Conservation (phyloP, 1,140 invertebrate genomes). For the Marisa cornuarietis region DNA sequence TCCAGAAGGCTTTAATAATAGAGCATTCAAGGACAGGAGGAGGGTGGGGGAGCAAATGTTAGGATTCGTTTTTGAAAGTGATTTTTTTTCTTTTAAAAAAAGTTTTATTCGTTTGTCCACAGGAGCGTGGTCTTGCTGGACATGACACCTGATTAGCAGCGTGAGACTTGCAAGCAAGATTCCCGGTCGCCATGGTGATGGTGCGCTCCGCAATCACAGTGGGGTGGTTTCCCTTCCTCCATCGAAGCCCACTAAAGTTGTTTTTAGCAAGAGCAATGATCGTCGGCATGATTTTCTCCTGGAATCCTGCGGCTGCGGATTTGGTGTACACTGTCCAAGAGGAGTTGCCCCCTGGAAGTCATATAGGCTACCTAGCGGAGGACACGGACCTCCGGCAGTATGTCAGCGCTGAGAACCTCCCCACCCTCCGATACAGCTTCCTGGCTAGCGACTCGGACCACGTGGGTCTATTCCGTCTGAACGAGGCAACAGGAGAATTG, state of each 20-base stretch:
- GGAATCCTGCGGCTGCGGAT: constrained; percentile 12
- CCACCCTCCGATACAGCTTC: constrained; percentile 35
- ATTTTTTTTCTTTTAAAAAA: neutral
- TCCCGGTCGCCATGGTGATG: neutral
- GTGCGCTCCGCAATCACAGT: neutral
- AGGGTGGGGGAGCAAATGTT: too few relatives aligned
- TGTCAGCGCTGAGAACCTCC: constrained; percentile 21
- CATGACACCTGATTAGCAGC: neutral
- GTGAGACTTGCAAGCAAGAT: neutral
- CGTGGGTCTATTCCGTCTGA: constrained; percentile 34
- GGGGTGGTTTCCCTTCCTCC: neutral
- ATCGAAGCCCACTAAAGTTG: neutral
- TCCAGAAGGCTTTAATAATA: too few relatives aligned
- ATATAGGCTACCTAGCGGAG: constrained; percentile 41
- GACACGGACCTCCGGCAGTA: constrained; percentile 28
- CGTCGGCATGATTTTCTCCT: neutral
- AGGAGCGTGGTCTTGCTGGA: neutral
- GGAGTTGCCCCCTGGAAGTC: constrained; percentile 29
- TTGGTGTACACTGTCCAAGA: constrained; percentile 29
- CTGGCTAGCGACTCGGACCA: constrained; percentile 29
- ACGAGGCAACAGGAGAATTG: constrained; percentile 35
- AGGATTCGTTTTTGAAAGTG: too few relatives aligned
- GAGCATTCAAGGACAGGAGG: too few relatives aligned
- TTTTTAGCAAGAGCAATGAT: neutral
- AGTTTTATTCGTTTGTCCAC: neutral